Evolutionary conservation across 2,113 vertebrate species (phyloP).

Genomic region (Scomber scombrus): DNA sequence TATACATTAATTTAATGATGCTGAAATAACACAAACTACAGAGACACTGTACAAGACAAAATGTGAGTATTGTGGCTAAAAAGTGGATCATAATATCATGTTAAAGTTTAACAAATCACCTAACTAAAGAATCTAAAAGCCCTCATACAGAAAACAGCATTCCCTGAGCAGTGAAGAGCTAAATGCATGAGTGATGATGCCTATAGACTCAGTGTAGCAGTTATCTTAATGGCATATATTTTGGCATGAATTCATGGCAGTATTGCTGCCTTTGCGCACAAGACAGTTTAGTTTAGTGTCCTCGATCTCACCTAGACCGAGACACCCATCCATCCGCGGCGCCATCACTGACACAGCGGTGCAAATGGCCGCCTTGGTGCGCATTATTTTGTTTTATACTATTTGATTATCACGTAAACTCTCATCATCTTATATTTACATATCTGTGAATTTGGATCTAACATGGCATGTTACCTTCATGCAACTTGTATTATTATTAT

Average conservation of each 20-base stretch:
- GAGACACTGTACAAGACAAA: background rate
- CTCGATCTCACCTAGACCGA: background rate
- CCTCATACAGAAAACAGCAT: slow-evolving; percentile 11
- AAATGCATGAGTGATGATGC: background rate
- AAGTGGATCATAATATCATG: background rate
- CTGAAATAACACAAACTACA: background rate
- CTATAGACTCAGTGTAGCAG: background rate
- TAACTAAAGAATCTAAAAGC: background rate
- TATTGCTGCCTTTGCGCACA: background rate
- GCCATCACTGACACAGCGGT: too few relatives aligned
- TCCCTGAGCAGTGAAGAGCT: slow-evolving; percentile 5
- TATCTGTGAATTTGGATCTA: too few relatives aligned
- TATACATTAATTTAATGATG: background rate
- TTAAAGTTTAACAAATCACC: background rate
- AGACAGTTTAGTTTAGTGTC: background rate
- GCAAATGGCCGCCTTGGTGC: too few relatives aligned
- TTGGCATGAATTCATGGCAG: background rate
- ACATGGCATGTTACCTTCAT: too few relatives aligned
- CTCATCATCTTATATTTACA: too few relatives aligned
- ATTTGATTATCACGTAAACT: too few relatives aligned
- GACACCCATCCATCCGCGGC: too few relatives aligned
- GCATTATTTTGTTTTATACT: too few relatives aligned
- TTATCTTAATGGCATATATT: background rate
- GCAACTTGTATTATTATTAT: too few relatives aligned
- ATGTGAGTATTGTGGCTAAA: background rate